Conservation (phyloP, 30 jellyfish, hydroid and myxozoan genomes). For the Hydractinia symbiolongicarpus region DNA sequence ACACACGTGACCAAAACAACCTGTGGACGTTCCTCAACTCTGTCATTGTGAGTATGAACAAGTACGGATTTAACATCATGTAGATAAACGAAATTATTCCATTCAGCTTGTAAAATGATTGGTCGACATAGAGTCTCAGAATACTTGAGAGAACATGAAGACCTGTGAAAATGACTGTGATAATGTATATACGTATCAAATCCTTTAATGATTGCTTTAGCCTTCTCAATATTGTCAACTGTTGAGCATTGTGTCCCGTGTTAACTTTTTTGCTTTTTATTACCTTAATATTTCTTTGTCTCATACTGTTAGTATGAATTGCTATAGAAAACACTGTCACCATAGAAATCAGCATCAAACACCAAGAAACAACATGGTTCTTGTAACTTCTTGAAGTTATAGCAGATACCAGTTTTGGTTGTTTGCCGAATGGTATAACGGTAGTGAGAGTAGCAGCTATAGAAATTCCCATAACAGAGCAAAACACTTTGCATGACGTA, state of each 20-base stretch:
- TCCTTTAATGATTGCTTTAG: background rate
- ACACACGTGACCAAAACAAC: background rate
- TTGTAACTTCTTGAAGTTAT: background rate
- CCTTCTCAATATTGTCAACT: background rate
- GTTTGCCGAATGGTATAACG: background rate
- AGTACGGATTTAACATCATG: constrained; percentile 4
- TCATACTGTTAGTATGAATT: background rate
- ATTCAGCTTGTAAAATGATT: background rate
- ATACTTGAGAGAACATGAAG: background rate
- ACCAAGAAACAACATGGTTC: background rate
- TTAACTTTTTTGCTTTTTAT: background rate
- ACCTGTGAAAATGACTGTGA: background rate
- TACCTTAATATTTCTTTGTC: background rate
- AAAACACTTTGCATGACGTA: background rate
- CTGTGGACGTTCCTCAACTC: background rate
- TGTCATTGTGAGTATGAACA: background rate
- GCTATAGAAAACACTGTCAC: background rate
- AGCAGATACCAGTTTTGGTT: background rate
- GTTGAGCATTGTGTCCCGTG: background rate
- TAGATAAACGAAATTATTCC: background rate
- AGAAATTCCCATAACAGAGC: background rate
- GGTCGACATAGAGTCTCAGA: background rate
- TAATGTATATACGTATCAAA: background rate
- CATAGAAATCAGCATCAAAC: background rate
- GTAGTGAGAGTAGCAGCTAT: background rate